Evolutionary conservation across 2,888 invertebrate species (phyloP).

Genomic region (Tetragonisca angustula): DNA sequence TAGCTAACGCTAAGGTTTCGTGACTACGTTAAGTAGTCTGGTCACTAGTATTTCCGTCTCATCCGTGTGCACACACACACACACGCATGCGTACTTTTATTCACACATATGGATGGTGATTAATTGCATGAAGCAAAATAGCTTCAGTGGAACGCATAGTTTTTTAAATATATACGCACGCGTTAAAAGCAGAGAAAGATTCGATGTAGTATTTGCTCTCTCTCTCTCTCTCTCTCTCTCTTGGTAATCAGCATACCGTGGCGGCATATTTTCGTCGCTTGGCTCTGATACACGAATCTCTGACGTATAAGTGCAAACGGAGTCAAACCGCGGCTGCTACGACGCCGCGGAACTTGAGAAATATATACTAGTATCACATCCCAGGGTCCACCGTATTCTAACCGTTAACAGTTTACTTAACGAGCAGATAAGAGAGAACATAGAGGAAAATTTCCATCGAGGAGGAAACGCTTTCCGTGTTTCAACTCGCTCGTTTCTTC

Average conservation of each 20-base stretch:
- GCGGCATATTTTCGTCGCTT: slow-evolving; percentile 50
- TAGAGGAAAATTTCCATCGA: slow-evolving; percentile 57
- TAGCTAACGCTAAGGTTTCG: neutral
- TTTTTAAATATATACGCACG: neutral
- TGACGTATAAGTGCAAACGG: slow-evolving; percentile 55
- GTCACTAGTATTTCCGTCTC: neutral
- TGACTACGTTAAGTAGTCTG: neutral
- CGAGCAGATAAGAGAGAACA: slow-evolving; percentile 59
- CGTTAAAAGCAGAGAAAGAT: neutral
- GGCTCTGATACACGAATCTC: slow-evolving; percentile 54
- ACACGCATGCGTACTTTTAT: neutral
- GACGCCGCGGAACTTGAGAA: slow-evolving; percentile 33
- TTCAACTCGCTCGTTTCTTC: neutral
- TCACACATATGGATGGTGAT: neutral
- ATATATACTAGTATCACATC: slow-evolving; percentile 40
- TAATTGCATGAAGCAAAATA: neutral
- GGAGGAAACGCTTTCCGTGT: slow-evolving; percentile 30
- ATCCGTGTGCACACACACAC: neutral
- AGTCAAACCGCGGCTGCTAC: slow-evolving; percentile 8
- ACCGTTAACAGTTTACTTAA: slow-evolving; percentile 59
- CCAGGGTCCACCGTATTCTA: slow-evolving; percentile 53
- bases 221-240: too few relatives aligned
- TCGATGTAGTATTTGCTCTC: slow-evolving; percentile 16
- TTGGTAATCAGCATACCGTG: slow-evolving; percentile 39
- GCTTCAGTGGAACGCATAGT: neutral